Percentiles rank a stretch among this genome's conserved stretches.
Evolutionary conservation across 30 jellyfish, hydroid and myxozoan genomes (phyloP).

Genomic region (Kudoa iwatai): DNA sequence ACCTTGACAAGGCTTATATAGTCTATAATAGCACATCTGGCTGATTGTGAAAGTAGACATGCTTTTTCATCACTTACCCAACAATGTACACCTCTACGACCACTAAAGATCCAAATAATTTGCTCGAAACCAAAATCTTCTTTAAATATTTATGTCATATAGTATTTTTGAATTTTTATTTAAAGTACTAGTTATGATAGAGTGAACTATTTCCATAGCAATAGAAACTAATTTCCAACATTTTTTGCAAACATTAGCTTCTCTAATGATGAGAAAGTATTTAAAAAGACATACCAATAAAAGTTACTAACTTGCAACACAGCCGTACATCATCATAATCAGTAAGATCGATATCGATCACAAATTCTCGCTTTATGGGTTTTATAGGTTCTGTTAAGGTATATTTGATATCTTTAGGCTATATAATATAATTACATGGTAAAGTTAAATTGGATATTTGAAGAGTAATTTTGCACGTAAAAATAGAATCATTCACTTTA

Average conservation of each 20-base stretch:
- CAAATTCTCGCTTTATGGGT: slow-evolving; percentile 45
- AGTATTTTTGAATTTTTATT: too few relatives aligned
- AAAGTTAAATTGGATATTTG: not conserved
- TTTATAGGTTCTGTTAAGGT: slow-evolving; percentile 11
- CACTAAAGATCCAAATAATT: slow-evolving; percentile 85
- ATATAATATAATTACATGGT: not conserved
- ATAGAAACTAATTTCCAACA: slow-evolving; percentile 80
- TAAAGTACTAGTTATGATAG: slow-evolving; percentile 26
- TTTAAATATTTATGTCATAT: not conserved
- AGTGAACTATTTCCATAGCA: slow-evolving; percentile 26
- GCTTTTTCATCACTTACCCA: slow-evolving; percentile 89
- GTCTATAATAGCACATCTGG: slow-evolving; percentile 68
- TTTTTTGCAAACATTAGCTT: slow-evolving; percentile 30
- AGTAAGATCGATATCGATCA: slow-evolving; percentile 83
- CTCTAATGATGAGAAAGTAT: slow-evolving; percentile 7
- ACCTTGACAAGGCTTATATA: slow-evolving; percentile 49
- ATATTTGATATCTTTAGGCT: slow-evolving; percentile 55
- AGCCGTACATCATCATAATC: slow-evolving; percentile 83
- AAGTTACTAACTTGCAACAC: slow-evolving; percentile 54
- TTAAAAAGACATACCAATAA: too few relatives aligned
- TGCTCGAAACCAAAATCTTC: slow-evolving; percentile 76
- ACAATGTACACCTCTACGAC: slow-evolving; percentile 89
- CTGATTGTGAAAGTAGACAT: slow-evolving; percentile 21
- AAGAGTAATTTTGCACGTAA: not conserved
- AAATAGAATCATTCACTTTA: slow-evolving; percentile 7